phyloP scores from a whole-genome alignment of 2,888 invertebrate species.

The Limnephilus lunatus region DNA sequence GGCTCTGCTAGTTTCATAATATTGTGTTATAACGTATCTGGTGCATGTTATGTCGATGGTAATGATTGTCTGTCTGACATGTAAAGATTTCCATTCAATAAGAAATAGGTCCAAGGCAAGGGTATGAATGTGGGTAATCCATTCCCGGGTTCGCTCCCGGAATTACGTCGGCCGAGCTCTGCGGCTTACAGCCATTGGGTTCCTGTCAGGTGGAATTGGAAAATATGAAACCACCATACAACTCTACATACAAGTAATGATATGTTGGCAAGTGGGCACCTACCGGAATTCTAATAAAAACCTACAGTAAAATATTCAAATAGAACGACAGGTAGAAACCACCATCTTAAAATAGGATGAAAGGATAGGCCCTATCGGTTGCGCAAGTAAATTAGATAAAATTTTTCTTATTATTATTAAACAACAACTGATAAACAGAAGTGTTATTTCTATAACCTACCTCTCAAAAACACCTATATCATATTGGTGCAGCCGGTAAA shows the following conservation, averaged over 20 bases:
- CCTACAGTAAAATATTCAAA: not conserved
- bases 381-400: too few species aligned
- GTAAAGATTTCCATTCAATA: conserved; percentile 12
- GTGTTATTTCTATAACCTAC: too few species aligned
- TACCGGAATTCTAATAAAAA: not conserved
- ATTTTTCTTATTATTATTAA: too few species aligned
- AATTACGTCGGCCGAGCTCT: not conserved
- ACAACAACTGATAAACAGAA: too few species aligned
- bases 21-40: not conserved
- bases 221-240: not conserved
- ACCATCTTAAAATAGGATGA: not conserved
- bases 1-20: too few species aligned
- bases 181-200: conserved; percentile 6
- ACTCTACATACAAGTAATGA: not conserved
- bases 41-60: not conserved
- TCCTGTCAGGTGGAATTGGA: conserved; percentile 22
- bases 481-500: too few species aligned
- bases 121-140: conserved; percentile 16
- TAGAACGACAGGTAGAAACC: not conserved
- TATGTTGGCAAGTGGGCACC: not conserved
- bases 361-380: not conserved
- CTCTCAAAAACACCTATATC: too few species aligned
- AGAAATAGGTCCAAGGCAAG: not conserved
- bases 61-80: not conserved
- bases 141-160: conserved; percentile 3